phyloP scores from a whole-genome alignment of 2,888 invertebrate species.

The Nomada ruficornis region DNA sequence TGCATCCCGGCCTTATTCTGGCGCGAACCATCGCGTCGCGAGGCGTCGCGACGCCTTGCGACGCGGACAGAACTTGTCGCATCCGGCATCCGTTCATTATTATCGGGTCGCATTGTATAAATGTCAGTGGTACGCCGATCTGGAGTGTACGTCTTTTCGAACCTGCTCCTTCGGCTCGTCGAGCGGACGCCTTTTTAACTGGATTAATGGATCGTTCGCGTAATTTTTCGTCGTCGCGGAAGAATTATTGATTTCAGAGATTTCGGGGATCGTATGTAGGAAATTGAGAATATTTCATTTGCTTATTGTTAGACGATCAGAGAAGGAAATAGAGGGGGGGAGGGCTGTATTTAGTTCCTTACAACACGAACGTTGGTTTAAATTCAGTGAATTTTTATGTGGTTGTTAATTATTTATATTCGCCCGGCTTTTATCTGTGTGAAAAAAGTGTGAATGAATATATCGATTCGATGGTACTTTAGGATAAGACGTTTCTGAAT shows the following conservation, averaged over 20 bases:
- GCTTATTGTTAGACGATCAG: too few relatives aligned
- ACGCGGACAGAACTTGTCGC: constrained; percentile 50
- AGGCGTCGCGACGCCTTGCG: not conserved
- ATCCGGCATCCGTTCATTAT: constrained; percentile 62
- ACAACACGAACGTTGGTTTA: not conserved
- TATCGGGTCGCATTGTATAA: constrained; percentile 60
- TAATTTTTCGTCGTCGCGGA: not conserved
- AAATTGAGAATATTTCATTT: too few relatives aligned
- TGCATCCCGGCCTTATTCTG: constrained; percentile 54
- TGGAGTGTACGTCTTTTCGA: constrained; percentile 17
- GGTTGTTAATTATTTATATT: too few relatives aligned
- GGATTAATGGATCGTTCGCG: constrained; percentile 32
- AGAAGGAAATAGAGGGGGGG: too few relatives aligned
- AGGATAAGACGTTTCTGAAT: not conserved
- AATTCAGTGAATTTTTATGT: not conserved
- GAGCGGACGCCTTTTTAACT: constrained; percentile 10
- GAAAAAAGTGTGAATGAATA: too few relatives aligned
- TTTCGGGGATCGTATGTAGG: too few relatives aligned
- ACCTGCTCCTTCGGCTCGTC: constrained; percentile 17
- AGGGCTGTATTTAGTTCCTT: not conserved
- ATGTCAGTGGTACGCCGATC: constrained; percentile 41
- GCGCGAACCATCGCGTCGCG: constrained; percentile 25
- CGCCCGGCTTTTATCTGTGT: too few relatives aligned
- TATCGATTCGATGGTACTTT: too few relatives aligned
- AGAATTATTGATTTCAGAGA: too few relatives aligned